These are phyloP conservation scores for Apocrypta bakeri DNA, from an alignment of 1,140 invertebrate species.

Conservation along the genomic window DNA sequence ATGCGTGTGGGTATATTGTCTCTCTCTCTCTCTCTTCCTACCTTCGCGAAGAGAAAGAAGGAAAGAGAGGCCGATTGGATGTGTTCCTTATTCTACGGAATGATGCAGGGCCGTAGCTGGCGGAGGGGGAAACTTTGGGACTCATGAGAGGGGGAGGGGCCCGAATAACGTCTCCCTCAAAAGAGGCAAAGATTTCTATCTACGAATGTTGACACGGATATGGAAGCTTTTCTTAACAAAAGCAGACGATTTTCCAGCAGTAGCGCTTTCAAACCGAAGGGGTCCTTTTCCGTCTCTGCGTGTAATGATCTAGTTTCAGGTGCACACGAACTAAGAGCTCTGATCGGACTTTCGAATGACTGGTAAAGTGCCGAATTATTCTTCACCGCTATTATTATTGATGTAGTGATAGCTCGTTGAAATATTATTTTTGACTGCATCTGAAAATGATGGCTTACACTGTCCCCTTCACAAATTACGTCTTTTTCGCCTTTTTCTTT, in stretches of 20 bases:
- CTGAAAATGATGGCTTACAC: no score
- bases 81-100: conserved; percentile 20
- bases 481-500: no score
- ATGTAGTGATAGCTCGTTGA: no score
- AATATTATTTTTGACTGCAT: no score
- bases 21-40: not conserved
- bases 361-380: not conserved
- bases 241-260: not conserved
- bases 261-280: not conserved
- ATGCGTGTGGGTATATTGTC: not conserved
- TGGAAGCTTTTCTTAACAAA: no score
- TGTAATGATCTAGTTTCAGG: not conserved
- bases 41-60: not conserved
- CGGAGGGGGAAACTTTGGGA: not conserved
- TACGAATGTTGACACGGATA: not conserved
- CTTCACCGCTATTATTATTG: not conserved
- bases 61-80: not conserved
- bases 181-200: not conserved
- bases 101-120: conserved; percentile 1
- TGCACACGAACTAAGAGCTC: not conserved
- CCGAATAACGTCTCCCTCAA: not conserved
- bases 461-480: no score
- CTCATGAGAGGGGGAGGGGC: not conserved
- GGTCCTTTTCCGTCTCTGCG: no score
- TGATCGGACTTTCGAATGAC: not conserved